These are phyloP conservation scores for Phenacoccus solenopsis DNA, from an alignment of 1,140 invertebrate genomes.

Conservation along the genomic window DNA sequence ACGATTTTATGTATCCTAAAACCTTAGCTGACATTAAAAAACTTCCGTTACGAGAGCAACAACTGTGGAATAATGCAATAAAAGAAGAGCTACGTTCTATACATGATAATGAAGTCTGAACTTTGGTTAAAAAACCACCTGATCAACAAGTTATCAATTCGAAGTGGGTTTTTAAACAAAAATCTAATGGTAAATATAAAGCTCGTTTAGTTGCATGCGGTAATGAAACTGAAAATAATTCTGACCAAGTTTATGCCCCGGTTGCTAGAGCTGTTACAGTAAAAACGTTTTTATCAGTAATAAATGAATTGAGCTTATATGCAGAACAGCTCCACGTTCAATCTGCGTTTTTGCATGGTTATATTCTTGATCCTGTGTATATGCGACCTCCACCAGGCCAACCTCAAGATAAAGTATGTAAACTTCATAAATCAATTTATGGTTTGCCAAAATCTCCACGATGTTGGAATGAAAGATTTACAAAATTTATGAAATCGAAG, in stretches of 20 bases:
- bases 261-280: background rate
- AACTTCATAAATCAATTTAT: constrained; percentile 30
- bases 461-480: constrained; percentile 29
- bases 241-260: background rate
- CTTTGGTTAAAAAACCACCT: no score
- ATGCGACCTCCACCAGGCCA: constrained; percentile 31
- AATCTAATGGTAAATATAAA: background rate
- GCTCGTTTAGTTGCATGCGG: background rate
- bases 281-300: background rate
- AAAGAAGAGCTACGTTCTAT: no score
- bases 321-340: background rate
- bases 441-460: constrained; percentile 30
- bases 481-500: background rate
- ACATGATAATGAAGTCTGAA: no score
- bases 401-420: constrained; percentile 25
- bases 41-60: no score
- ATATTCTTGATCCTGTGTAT: constrained; percentile 31
- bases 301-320: background rate
- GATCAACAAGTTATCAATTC: background rate
- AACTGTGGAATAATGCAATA: no score
- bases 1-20: no score
- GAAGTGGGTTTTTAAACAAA: background rate
- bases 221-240: background rate
- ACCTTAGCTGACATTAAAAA: no score
- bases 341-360: constrained; percentile 27